phyloP scores from a whole-genome alignment of 2,888 invertebrate genomes.

The Polydrusus cervinus region DNA sequence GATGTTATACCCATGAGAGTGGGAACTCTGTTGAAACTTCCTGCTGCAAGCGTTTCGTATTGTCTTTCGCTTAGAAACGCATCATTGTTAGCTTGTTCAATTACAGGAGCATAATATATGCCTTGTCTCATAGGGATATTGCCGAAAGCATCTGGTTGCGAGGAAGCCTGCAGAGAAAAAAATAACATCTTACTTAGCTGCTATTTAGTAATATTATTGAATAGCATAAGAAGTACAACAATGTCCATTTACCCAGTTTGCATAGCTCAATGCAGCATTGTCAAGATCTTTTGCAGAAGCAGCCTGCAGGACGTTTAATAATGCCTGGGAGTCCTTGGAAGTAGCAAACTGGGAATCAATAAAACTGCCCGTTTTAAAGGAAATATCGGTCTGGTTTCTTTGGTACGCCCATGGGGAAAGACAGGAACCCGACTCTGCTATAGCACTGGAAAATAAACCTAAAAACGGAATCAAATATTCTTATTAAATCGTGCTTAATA shows the following conservation, averaged over 20 bases:
- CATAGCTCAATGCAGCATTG: conserved; percentile 25
- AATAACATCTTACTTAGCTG: too few species aligned
- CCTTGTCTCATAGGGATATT: conserved; percentile 23
- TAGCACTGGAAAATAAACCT: conserved; percentile 44
- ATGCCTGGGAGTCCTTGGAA: conserved; percentile 31
- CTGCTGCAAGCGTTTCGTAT: conserved; percentile 46
- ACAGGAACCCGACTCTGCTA: conserved; percentile 39
- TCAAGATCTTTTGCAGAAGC: conserved; percentile 37
- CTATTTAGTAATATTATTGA: too few species aligned
- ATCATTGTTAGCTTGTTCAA: conserved; percentile 45
- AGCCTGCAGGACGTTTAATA: conserved; percentile 37
- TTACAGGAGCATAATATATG: conserved; percentile 53
- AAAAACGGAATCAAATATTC: too few species aligned
- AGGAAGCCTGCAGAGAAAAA: conserved; percentile 16
- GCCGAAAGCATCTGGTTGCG: conserved; percentile 22
- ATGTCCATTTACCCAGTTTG: conserved; percentile 24
- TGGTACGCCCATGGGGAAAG: conserved; percentile 48
- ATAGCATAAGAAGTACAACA: too few species aligned
- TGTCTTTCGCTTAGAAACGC: conserved; percentile 51
- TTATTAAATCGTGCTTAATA: too few species aligned
- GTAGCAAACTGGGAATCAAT: conserved; percentile 30
- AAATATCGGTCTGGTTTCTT: conserved; percentile 38
- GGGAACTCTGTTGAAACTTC: conserved; percentile 55
- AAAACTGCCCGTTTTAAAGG: conserved; percentile 43
- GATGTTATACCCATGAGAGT: conserved; percentile 55